These are phyloP conservation scores for Taphrorychus bicolor DNA, from an alignment of 2,888 invertebrate genomes.

Conservation along the genomic window DNA sequence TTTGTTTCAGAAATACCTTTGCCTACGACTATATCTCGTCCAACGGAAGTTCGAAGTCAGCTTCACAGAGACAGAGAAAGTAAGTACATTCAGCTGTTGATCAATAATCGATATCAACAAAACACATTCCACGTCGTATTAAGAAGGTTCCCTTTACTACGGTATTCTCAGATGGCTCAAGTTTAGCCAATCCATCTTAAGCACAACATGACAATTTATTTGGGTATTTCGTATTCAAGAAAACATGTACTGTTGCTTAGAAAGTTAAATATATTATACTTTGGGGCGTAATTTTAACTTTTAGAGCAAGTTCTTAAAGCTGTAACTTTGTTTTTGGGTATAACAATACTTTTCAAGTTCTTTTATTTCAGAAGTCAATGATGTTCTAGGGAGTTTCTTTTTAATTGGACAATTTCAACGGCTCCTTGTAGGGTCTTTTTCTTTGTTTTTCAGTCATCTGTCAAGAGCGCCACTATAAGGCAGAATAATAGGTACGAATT, in stretches of 20 bases:
- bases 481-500: neutral
- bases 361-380: constrained; percentile 34
- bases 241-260: constrained; percentile 36
- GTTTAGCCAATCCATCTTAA: constrained; percentile 35
- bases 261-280: constrained; percentile 40
- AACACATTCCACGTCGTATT: neutral
- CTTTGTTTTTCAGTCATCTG: neutral
- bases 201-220: constrained; percentile 32
- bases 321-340: constrained; percentile 33
- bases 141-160: neutral
- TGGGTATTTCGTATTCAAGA: constrained; percentile 37
- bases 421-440: neutral
- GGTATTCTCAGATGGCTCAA: constrained; percentile 29
- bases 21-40: constrained; percentile 84
- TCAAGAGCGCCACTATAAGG: neutral
- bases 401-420: constrained; percentile 18
- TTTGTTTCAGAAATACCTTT: constrained; percentile 81
- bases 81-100: constrained; percentile 57
- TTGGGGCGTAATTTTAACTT: constrained; percentile 37
- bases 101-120: neutral
- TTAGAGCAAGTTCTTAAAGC: constrained; percentile 28
- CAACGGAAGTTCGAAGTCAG: constrained; percentile 79
- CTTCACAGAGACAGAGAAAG: constrained; percentile 80
- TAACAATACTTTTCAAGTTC: constrained; percentile 27
- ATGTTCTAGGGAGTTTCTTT: constrained; percentile 25